These are phyloP conservation scores for Luscinia megarhynchos DNA, from an alignment of 2,797 vertebrate species.

Conservation along the genomic window DNA sequence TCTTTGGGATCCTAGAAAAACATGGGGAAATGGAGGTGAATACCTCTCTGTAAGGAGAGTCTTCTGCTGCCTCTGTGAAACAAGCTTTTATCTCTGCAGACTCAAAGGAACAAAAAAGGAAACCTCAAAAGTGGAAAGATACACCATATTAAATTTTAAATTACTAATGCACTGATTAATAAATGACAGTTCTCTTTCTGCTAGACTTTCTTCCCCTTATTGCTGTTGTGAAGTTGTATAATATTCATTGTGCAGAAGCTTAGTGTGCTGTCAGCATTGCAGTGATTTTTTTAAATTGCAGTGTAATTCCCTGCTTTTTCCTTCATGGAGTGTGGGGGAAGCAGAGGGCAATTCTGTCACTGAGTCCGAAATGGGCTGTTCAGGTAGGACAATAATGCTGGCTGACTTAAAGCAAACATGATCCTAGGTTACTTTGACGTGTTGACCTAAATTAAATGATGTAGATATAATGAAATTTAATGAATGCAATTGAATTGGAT, in stretches of 20 bases:
- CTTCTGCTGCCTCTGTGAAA: not conserved
- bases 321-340: not conserved
- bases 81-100: not conserved
- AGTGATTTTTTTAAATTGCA: not conserved
- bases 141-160: not conserved
- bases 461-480: constrained; percentile 70
- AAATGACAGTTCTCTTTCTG: not conserved
- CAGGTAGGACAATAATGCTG: constrained; percentile 23
- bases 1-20: not conserved
- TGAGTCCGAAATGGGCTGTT: not conserved
- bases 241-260: not conserved
- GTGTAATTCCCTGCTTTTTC: not conserved
- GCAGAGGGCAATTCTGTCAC: not conserved
- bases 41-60: not conserved
- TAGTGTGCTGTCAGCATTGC: not conserved
- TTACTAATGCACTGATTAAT: not conserved
- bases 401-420: constrained; percentile 43
- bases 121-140: not conserved
- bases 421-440: constrained; percentile 56
- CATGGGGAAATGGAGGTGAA: not conserved
- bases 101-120: not conserved
- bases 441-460: constrained; percentile 78
- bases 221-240: not conserved
- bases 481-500: constrained; percentile 41
- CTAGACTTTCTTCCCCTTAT: not conserved